Base-by-base conservation (phyloP, 2,113 vertebrate species). In the Hucho hucho region DNA sequence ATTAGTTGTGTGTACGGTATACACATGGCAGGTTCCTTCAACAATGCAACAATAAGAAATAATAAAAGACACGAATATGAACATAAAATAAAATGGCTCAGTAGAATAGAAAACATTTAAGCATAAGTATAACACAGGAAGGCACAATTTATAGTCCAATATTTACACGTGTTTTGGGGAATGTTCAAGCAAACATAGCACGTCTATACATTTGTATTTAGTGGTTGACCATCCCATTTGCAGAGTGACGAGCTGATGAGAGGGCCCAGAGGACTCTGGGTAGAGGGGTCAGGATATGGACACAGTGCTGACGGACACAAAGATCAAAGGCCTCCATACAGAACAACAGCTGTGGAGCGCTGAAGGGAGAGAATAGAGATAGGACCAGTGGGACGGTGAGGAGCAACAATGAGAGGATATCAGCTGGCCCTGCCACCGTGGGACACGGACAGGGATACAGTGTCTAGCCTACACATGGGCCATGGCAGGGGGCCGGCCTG, bases 361-460 rank as follows among this genome's bases (percentile, higher is more conserved):
- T 24, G 37, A 29, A 9, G 61, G n/a, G 28, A 32, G 18, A 26
- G 12, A 29, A 13, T 24, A 29, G 26, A 66, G n/a, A 14, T 11
- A 24, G 9, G 11, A 53, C n/a, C 13, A 5, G 13, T 16, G n/a
- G n/a, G 64, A 61, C n/a, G 2, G 18, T 61, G 58, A 59, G 49
- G 32, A 32, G 14, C 18, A 22, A 69, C 49, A 69, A 63, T 66
- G n/a, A 4, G 12, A 72, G 76, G 53, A 64, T 61, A 64, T 74
- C 65, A 64, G 65, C 43, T 26, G 63, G 24, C 63, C 12, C 24
- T 64, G 25, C 6, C 64, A 18, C 64, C 18, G 14, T 28, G 64
- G 64, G 16, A 18, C 64, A 32, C 14, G 16, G 64, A 37, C 64
- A 66, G 1, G 6, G 64, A 37, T 28, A 32, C 64, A 66, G 12